These are phyloP conservation scores for Phenganax stokvisi DNA, from an alignment of 92 coral and sea anemone species.

Conservation along the genomic window DNA sequence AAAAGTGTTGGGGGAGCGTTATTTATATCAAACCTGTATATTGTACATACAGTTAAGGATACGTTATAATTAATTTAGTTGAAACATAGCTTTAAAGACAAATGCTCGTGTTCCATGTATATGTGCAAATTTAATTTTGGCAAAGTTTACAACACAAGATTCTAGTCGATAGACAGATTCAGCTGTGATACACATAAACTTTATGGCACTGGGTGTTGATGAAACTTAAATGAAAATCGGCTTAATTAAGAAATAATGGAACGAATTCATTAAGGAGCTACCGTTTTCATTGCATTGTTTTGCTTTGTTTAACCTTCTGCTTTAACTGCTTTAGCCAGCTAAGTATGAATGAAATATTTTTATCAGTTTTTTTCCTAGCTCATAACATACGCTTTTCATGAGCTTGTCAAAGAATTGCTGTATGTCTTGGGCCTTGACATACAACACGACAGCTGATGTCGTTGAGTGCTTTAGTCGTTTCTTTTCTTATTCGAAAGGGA, in stretches of 20 bases:
- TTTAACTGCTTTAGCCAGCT: conserved; percentile 7
- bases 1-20: too few species aligned
- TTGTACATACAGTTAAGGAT: too few species aligned
- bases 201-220: conserved; percentile 33
- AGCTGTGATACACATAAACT: conserved; percentile 34
- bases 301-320: conserved; percentile 41
- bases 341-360: conserved; percentile 4
- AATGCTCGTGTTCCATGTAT: too few species aligned
- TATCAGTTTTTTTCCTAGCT: not conserved
- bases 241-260: conserved; percentile 42
- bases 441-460: conserved; percentile 23
- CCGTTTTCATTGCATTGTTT: conserved; percentile 44
- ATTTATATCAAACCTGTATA: too few species aligned
- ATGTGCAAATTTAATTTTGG: too few species aligned
- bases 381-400: not conserved
- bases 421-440: not conserved
- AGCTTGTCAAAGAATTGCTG: not conserved
- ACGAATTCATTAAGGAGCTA: conserved; percentile 41
- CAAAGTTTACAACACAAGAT: too few species aligned
- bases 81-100: too few species aligned
- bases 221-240: conserved; percentile 43
- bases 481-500: conserved; percentile 18
- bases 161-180: not conserved
- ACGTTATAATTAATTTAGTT: too few species aligned
- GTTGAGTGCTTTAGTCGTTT: conserved; percentile 22